phyloP scores from a whole-genome alignment of 2,888 invertebrate genomes.

The Alcis repandata region DNA sequence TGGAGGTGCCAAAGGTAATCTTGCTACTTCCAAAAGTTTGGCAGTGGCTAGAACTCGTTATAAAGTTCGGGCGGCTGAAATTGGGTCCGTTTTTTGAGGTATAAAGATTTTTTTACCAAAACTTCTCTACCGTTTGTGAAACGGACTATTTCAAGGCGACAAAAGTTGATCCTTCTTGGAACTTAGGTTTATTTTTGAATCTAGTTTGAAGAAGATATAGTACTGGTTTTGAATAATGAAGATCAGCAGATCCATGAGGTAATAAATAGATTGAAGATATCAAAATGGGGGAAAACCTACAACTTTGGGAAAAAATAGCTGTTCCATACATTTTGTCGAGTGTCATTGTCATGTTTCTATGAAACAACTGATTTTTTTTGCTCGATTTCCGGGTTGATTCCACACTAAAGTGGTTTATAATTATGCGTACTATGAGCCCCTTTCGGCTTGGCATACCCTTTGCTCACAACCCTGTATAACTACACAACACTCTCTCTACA shows the following conservation, averaged over 20 bases:
- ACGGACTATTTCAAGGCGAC: neutral
- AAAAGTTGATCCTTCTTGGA: neutral
- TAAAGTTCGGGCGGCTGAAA: conserved; percentile 16
- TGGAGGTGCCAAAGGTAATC: conserved; percentile 26
- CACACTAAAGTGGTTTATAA: too few species aligned
- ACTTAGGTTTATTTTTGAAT: neutral
- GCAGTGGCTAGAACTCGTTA: conserved; percentile 32
- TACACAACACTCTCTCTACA: neutral
- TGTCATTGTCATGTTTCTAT: too few species aligned
- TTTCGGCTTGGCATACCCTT: too few species aligned
- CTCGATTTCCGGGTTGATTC: too few species aligned
- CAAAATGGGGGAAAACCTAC: too few species aligned
- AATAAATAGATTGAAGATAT: too few species aligned
- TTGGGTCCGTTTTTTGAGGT: conserved; percentile 27
- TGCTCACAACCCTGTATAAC: neutral
- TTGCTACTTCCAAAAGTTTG: conserved; percentile 28
- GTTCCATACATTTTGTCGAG: too few species aligned
- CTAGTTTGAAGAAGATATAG: neutral
- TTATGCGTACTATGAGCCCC: too few species aligned
- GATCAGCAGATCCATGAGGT: too few species aligned
- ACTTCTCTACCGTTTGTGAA: conserved; percentile 23
- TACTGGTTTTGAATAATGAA: neutral
- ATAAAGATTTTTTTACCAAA: conserved; percentile 27
- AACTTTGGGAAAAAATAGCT: too few species aligned
- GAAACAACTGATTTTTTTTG: too few species aligned